Conservation (phyloP, 2,113 vertebrate species). For the Miniopterus natalensis region DNA sequence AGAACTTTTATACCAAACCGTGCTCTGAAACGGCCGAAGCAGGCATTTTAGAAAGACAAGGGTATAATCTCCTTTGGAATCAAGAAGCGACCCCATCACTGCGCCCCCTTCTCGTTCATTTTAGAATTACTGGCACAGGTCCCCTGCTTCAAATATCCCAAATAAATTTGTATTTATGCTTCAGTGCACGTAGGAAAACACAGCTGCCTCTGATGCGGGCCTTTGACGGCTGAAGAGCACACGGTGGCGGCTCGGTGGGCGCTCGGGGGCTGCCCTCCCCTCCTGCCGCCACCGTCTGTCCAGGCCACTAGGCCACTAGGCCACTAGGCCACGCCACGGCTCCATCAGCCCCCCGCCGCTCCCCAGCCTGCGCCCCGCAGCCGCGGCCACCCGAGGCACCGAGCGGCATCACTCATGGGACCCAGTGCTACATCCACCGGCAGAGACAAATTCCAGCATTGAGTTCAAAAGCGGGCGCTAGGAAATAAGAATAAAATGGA, state of each 20-base stretch:
- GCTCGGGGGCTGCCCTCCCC: neutral
- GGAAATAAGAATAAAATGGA: constrained; percentile 28
- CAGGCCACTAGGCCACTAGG: too few relatives aligned
- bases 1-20: constrained; percentile 17
- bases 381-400: neutral
- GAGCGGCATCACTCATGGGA: neutral
- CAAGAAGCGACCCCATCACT: neutral
- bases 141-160: neutral
- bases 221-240: neutral
- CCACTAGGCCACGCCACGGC: too few relatives aligned
- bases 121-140: neutral
- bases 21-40: neutral
- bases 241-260: neutral
- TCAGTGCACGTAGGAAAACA: neutral
- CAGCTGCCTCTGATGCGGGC: neutral
- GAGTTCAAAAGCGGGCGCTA: neutral
- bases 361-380: neutral
- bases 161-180: neutral
- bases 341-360: neutral
- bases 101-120: constrained; percentile 3
- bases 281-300: too few relatives aligned
- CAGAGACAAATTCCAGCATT: neutral
- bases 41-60: constrained; percentile 49
- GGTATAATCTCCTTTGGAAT: neutral
- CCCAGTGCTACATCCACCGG: neutral